Percentiles rank a stretch among this genome's conserved stretches.
These are phyloP conservation scores for Hyposoter didymator DNA, from an alignment of 2,888 invertebrate genomes.

Conservation along the genomic window DNA sequence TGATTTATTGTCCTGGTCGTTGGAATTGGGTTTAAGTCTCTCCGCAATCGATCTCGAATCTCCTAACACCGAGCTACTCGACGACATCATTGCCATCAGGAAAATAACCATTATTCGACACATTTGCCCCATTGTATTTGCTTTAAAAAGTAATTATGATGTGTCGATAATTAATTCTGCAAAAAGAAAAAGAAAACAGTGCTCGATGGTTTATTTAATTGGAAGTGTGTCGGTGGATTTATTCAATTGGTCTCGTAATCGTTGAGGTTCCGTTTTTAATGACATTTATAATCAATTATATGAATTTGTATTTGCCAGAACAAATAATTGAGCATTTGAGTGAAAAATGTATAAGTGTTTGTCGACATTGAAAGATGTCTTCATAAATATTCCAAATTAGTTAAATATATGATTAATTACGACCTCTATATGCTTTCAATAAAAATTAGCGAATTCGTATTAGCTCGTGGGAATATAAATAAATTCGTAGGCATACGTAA, in stretches of 20 bases:
- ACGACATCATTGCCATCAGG: conserved; percentile 51
- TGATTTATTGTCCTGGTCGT: conserved; percentile 61
- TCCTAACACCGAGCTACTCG: conserved; percentile 67
- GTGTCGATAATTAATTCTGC: conserved; percentile 7
- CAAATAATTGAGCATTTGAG: no score
- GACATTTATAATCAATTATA: neutral
- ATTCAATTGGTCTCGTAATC: neutral
- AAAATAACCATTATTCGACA: conserved; percentile 40
- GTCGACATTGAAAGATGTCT: neutral
- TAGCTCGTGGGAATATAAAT: neutral
- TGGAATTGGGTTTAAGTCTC: neutral
- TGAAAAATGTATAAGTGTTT: neutral
- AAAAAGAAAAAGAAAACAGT: conserved; percentile 16
- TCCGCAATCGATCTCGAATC: conserved; percentile 57
- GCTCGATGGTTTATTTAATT: neutral
- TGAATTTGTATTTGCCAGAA: neutral
- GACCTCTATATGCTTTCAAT: neutral
- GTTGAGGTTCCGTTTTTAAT: neutral
- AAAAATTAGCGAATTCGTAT: neutral
- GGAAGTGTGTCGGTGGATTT: neutral
- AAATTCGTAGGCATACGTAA: neutral
- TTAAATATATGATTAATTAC: neutral
- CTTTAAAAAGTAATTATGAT: neutral
- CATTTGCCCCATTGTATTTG: conserved; percentile 25
- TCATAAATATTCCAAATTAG: neutral